phyloP scores from a whole-genome alignment of 2,113 vertebrate genomes.

The Myotis davidii region DNA sequence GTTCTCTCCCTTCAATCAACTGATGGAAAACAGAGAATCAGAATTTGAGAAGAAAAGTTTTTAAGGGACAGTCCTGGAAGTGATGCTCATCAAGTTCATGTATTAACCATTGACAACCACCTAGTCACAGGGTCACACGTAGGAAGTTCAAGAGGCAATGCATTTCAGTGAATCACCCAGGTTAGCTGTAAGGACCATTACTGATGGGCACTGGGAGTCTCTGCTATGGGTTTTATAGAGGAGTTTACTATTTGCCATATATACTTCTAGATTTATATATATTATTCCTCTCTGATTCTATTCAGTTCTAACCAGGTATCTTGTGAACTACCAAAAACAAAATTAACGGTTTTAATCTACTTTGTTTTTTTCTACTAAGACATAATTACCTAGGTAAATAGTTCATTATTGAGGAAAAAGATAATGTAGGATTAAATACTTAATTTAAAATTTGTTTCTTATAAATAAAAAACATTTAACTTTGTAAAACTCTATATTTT shows the following conservation, averaged over 20 bases:
- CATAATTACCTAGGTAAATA: background rate
- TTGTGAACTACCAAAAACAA: background rate
- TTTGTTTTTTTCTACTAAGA: background rate
- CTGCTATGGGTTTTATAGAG: background rate
- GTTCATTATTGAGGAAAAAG: background rate
- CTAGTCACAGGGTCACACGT: background rate
- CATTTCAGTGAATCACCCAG: background rate
- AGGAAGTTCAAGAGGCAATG: background rate
- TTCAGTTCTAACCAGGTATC: background rate
- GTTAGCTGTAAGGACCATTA: background rate
- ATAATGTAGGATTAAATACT: background rate
- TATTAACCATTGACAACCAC: too few species aligned
- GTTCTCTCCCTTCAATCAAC: background rate
- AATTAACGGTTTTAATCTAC: background rate
- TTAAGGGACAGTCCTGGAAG: background rate
- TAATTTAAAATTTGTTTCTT: background rate
- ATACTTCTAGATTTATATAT: background rate
- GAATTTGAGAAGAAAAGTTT: background rate
- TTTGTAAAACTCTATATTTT: background rate
- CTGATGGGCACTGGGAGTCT: background rate
- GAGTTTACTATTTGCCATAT: background rate
- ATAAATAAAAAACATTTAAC: background rate
- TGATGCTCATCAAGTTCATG: background rate
- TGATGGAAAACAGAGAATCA: background rate
- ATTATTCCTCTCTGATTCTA: background rate